Evolutionary conservation across 2,797 vertebrate species (phyloP).

Genomic region (Hydrolagus colliei): DNA sequence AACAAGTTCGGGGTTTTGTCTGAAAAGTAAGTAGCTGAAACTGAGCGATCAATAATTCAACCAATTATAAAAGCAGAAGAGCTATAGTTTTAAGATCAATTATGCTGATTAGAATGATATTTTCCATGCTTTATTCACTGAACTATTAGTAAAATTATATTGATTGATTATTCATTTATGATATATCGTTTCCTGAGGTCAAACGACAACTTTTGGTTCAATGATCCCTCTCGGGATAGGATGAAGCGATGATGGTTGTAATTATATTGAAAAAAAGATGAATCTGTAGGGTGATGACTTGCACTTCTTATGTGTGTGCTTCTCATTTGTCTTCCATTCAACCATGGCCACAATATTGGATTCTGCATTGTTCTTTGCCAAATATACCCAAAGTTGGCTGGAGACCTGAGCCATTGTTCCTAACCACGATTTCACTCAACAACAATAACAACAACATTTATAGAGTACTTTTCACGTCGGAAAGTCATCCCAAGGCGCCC

Average conservation of each 20-base stretch:
- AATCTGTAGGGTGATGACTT: too few relatives aligned
- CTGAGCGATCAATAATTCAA: not conserved
- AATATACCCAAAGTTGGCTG: too few relatives aligned
- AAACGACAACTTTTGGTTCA: not conserved
- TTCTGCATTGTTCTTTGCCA: too few relatives aligned
- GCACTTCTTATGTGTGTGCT: too few relatives aligned
- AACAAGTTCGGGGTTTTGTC: not conserved
- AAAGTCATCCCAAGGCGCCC: too few relatives aligned
- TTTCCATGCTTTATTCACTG: not conserved
- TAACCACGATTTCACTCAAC: too few relatives aligned
- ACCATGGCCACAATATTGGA: too few relatives aligned
- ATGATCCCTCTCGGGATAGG: not conserved
- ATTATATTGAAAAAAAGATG: too few relatives aligned
- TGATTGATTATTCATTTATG: not conserved
- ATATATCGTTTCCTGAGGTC: not conserved
- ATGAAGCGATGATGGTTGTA: not conserved
- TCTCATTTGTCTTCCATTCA: too few relatives aligned
- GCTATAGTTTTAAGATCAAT: not conserved
- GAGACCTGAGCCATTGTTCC: too few relatives aligned
- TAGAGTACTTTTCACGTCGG: too few relatives aligned
- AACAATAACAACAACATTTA: too few relatives aligned
- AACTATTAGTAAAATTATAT: not conserved
- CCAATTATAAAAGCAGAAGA: not conserved
- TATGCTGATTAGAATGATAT: not conserved
- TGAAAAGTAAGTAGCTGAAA: slow-evolving; percentile 23